These are phyloP conservation scores for Chloroceryle inda DNA, from an alignment of 2,797 vertebrate species.

Conservation along the genomic window DNA sequence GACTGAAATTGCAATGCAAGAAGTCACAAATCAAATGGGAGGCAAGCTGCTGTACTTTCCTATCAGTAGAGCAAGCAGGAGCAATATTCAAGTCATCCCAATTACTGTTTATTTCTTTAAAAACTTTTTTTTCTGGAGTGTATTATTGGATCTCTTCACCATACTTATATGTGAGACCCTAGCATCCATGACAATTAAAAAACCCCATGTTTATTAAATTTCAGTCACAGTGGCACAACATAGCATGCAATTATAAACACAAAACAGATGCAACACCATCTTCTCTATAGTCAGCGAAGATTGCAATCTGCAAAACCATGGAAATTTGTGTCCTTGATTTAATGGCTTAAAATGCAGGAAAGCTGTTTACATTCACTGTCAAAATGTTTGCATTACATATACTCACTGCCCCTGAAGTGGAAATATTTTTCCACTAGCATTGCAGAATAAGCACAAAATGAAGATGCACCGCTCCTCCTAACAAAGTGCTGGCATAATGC, in stretches of 20 bases:
- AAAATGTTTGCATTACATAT: conserved; percentile 81
- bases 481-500: conserved; percentile 65
- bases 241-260: conserved; percentile 47
- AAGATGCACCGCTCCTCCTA: conserved; percentile 44
- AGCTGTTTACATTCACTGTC: conserved; percentile 71
- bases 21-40: background rate
- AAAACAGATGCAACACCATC: conserved; percentile 53
- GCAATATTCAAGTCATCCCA: background rate
- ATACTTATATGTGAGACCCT: background rate
- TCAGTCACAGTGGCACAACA: conserved; percentile 40
- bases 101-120: background rate
- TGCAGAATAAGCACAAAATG: conserved; percentile 68
- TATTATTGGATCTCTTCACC: background rate
- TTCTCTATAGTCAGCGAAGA: conserved; percentile 43
- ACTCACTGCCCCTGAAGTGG: conserved; percentile 64
- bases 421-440: conserved; percentile 48
- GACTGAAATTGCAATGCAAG: background rate
- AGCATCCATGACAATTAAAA: conserved; percentile 30
- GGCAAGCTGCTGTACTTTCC: background rate
- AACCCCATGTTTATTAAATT: conserved; percentile 39
- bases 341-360: conserved; percentile 67
- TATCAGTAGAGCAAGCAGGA: background rate
- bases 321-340: conserved; percentile 63
- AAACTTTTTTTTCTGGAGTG: background rate
- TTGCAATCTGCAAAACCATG: conserved; percentile 62